Percentiles rank a stretch among this genome's conserved stretches.
Evolutionary conservation across 2,113 vertebrate genomes (phyloP).

Genomic region (Myrmophylax atrothorax): DNA sequence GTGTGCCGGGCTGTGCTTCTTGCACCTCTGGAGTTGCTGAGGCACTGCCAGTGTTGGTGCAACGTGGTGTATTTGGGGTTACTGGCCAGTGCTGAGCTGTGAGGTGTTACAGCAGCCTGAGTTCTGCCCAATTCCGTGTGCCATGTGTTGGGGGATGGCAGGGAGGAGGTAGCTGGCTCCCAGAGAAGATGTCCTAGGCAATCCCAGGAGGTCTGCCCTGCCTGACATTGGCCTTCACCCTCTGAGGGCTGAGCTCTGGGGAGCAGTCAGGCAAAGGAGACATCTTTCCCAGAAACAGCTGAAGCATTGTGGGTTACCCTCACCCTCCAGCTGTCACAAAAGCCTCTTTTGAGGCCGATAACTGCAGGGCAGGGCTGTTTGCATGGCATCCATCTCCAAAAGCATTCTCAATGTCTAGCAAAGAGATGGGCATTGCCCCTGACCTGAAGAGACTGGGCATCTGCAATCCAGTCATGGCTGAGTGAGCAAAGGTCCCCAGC

Average conservation of each 20-base stretch:
- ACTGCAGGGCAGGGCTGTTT: not conserved
- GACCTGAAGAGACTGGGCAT: not conserved
- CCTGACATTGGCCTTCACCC: not conserved
- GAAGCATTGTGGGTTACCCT: not conserved
- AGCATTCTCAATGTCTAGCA: not conserved
- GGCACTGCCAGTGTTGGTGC: not conserved
- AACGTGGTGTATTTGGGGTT: fast-evolving
- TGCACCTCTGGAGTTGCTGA: not conserved
- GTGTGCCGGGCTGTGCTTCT: not conserved
- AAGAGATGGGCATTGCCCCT: not conserved
- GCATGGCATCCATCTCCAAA: not conserved
- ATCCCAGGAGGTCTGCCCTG: not conserved
- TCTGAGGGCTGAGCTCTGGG: not conserved
- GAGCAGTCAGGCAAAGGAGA: not conserved
- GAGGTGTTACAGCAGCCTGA: not conserved
- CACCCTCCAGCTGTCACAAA: not conserved
- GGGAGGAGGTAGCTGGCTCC: not conserved
- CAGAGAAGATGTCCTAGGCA: not conserved
- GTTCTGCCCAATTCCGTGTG: not conserved
- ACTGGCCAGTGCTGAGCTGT: not conserved
- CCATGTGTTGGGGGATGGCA: not conserved
- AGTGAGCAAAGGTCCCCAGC: not conserved
- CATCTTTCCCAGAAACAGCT: not conserved
- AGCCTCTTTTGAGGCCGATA: not conserved
- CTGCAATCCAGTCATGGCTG: not conserved